A percentile compares a stretch with the other conserved stretches of the same genome.
These are phyloP conservation scores for Lepus oiostolus DNA, from an alignment of 2,797 vertebrate species.

Conservation along the genomic window DNA sequence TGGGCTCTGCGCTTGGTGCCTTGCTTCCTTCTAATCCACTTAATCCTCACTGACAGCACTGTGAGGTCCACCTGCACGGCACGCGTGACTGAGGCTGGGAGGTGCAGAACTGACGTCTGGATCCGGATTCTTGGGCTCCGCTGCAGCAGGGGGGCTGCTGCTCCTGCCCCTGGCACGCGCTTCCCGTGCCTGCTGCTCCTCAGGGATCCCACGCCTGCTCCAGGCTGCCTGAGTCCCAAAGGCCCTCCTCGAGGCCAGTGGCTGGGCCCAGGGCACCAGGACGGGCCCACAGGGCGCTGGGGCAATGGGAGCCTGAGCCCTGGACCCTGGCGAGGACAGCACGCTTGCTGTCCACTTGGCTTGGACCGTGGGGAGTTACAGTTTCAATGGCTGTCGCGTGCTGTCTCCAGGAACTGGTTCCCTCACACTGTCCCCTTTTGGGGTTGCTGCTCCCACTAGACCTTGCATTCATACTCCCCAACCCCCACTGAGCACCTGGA, in stretches of 20 bases:
- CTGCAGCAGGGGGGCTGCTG: not conserved
- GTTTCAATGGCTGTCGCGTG: not conserved
- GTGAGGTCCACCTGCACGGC: not conserved
- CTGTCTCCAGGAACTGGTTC: no score
- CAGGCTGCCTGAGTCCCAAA: not conserved
- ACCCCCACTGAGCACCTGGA: not conserved
- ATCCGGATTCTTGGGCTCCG: not conserved
- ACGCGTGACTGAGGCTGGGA: not conserved
- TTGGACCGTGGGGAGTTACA: not conserved
- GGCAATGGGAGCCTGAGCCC: not conserved
- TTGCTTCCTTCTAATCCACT: not conserved
- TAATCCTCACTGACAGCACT: not conserved
- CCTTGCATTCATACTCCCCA: not conserved
- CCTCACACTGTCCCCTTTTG: fast-evolving
- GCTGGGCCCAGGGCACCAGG: not conserved
- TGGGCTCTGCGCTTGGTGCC: not conserved
- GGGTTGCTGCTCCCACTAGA: not conserved
- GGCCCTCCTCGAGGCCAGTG: not conserved
- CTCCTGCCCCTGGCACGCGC: not conserved
- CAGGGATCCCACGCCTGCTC: not conserved
- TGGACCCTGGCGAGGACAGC: not conserved
- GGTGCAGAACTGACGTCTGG: not conserved
- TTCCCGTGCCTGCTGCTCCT: not conserved
- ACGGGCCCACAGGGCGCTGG: not conserved
- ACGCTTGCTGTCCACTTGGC: not conserved